Percentiles rank a stretch among this genome's conserved stretches.
These are phyloP conservation scores for Haemorhous mexicanus DNA, from an alignment of 2,113 vertebrate genomes.

Conservation along the genomic window DNA sequence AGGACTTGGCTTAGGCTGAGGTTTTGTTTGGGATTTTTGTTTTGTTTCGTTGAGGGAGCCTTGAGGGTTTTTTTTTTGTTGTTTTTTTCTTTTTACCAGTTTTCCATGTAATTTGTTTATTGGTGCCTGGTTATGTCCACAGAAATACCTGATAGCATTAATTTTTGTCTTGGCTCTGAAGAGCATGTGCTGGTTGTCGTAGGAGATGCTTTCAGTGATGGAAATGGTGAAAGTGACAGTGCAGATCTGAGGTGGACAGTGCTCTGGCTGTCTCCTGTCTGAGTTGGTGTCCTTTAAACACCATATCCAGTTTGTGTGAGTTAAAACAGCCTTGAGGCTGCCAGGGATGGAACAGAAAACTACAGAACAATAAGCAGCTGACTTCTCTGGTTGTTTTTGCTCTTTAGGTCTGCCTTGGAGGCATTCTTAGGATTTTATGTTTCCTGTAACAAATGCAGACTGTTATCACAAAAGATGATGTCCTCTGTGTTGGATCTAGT, in stretches of 20 bases:
- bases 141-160: neutral
- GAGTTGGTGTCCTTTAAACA: neutral
- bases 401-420: neutral
- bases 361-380: neutral
- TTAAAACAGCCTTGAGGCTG: neutral
- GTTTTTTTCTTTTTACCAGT: neutral
- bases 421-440: neutral
- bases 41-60: neutral
- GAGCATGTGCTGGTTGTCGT: neutral
- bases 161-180: neutral
- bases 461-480: neutral
- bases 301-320: neutral
- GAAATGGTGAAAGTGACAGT: neutral
- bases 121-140: neutral
- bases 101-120: neutral
- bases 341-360: neutral
- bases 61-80: neutral
- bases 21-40: neutral
- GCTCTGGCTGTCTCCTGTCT: neutral
- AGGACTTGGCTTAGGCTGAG: neutral
- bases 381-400: neutral
- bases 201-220: neutral
- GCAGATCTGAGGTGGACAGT: neutral
- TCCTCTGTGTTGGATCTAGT: neutral
- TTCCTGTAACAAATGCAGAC: neutral